phyloP scores from a whole-genome alignment of 2,888 invertebrate genomes.

The Diloba caeruleocephala region DNA sequence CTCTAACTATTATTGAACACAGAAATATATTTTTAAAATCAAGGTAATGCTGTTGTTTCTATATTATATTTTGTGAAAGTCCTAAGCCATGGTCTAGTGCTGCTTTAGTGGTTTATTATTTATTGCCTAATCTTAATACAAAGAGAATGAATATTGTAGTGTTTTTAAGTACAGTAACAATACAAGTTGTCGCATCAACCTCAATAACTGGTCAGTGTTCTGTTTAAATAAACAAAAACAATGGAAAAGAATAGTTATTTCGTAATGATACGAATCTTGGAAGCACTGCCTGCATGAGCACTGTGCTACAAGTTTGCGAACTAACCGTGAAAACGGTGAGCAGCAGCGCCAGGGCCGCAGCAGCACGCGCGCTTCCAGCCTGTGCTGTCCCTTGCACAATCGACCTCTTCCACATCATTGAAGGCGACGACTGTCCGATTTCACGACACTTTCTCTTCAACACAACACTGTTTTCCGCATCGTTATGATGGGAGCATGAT shows the following conservation, averaged over 20 bases:
- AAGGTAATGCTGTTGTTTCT: too few relatives aligned
- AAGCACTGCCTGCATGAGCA: background rate
- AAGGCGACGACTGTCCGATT: conserved; percentile 84
- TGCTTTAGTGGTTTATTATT: too few relatives aligned
- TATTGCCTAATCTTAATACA: too few relatives aligned
- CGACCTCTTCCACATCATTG: conserved; percentile 88
- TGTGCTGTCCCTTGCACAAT: conserved; percentile 86
- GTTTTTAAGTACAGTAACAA: too few relatives aligned
- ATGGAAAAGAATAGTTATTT: background rate
- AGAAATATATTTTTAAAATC: too few relatives aligned
- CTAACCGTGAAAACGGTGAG: conserved; percentile 73
- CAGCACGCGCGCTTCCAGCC: conserved; percentile 64
- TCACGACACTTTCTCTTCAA: conserved; percentile 87
- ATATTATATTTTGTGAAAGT: too few relatives aligned
- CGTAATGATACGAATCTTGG: background rate
- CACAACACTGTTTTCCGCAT: conserved; percentile 63
- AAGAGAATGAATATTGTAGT: too few relatives aligned
- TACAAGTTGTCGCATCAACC: background rate
- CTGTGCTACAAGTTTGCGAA: conserved; percentile 25
- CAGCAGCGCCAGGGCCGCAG: conserved; percentile 68
- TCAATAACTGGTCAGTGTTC: conserved; percentile 6
- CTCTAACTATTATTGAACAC: too few relatives aligned
- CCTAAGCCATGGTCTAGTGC: too few relatives aligned
- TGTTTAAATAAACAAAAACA: conserved; percentile 50
- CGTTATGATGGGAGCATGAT: conserved; percentile 65